Conservation (phyloP, 2,797 vertebrate species). For the Sebastes goodei region DNA sequence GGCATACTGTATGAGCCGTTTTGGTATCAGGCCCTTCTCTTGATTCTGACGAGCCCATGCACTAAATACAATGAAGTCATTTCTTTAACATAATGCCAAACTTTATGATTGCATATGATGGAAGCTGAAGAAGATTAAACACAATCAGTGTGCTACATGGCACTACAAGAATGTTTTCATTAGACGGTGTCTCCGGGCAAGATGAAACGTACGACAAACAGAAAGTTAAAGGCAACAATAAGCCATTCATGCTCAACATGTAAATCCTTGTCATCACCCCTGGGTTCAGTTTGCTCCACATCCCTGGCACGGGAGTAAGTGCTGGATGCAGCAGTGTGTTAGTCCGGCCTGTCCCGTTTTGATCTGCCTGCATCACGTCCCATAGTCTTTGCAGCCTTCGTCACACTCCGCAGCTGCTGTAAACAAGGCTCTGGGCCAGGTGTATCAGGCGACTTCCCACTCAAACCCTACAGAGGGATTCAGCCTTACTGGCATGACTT, state of each 20-base stretch:
- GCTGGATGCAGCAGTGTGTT: slow-evolving; percentile 31
- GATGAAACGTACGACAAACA: slow-evolving; percentile 16
- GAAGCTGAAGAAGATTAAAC: slow-evolving; percentile 35
- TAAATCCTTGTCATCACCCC: slow-evolving; percentile 15
- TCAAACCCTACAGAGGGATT: slow-evolving; percentile 10
- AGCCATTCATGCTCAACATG: not conserved
- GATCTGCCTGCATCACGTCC: slow-evolving; percentile 38
- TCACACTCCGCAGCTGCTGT: slow-evolving; percentile 46
- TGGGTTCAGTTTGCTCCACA: slow-evolving; percentile 13
- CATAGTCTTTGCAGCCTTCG: slow-evolving; percentile 10
- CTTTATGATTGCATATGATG: slow-evolving; percentile 36
- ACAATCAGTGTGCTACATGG: slow-evolving; percentile 40
- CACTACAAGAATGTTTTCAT: slow-evolving; percentile 29
- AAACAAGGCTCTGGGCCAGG: slow-evolving; percentile 60
- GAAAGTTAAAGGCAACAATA: slow-evolving; percentile 5
- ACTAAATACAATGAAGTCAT: slow-evolving; percentile 9
- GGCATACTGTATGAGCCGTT: not conserved
- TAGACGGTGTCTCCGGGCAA: slow-evolving; percentile 11
- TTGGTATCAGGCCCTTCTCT: not conserved
- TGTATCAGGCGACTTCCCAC: slow-evolving; percentile 47
- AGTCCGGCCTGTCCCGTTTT: slow-evolving; percentile 2
- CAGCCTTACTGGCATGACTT: slow-evolving; percentile 35
- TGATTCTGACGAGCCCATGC: slow-evolving; percentile 16
- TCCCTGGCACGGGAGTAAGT: slow-evolving; percentile 6
- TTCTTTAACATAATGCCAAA: slow-evolving; percentile 23